Conservation (phyloP, 2,888 invertebrate species). For the Diarsia rubi region DNA sequence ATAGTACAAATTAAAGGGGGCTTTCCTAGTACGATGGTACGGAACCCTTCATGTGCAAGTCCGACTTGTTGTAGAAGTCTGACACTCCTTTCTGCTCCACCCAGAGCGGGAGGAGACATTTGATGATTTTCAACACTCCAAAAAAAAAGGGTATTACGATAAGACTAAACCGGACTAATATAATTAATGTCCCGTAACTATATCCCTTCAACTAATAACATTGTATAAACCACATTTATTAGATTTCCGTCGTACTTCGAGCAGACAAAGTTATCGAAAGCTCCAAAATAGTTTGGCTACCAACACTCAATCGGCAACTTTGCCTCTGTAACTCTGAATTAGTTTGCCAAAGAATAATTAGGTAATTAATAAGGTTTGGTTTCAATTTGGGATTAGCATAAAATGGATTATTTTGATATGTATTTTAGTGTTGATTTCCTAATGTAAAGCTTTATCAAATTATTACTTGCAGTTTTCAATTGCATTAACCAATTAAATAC, state of each 20-base stretch:
- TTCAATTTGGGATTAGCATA: neutral
- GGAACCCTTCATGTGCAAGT: too few species aligned
- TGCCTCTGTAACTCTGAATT: slow-evolving; percentile 26
- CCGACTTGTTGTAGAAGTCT: too few species aligned
- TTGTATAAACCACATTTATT: slow-evolving; percentile 15
- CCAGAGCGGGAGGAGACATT: too few species aligned
- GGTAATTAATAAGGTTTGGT: slow-evolving; percentile 25
- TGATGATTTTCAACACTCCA: too few species aligned
- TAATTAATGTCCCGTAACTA: neutral
- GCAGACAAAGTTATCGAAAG: slow-evolving; percentile 28
- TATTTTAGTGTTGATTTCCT: neutral
- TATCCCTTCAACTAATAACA: slow-evolving; percentile 4
- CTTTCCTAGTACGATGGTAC: too few species aligned
- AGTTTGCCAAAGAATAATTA: slow-evolving; percentile 49
- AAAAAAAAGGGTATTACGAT: neutral
- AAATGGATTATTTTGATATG: slow-evolving; percentile 25
- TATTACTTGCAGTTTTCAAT: too few species aligned
- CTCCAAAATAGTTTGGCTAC: slow-evolving; percentile 32
- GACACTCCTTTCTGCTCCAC: too few species aligned
- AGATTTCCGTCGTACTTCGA: slow-evolving; percentile 10
- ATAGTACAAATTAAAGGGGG: too few species aligned
- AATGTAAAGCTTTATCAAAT: too few species aligned
- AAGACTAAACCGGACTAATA: neutral
- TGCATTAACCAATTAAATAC: too few species aligned
- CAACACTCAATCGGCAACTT: slow-evolving; percentile 40